A percentile compares a stretch with the other conserved stretches of the same genome.
These are phyloP conservation scores for Sialia sialis DNA, from an alignment of 2,113 vertebrate genomes.

Conservation along the genomic window DNA sequence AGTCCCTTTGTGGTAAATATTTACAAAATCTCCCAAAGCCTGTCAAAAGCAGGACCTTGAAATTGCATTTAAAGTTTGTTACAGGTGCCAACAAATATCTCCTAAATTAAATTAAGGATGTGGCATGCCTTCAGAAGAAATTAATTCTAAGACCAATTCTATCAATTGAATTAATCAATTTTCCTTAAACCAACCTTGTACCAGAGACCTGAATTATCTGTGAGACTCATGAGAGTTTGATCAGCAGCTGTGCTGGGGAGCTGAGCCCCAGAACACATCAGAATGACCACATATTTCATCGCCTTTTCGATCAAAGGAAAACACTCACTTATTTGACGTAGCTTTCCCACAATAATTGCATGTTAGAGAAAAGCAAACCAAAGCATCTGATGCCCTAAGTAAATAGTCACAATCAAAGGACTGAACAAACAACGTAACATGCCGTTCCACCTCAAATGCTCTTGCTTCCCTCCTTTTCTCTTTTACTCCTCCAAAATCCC, in stretches of 20 bases:
- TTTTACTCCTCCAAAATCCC: not conserved
- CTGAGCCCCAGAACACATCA: not conserved
- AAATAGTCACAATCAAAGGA: conserved; percentile 27
- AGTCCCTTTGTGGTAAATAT: not conserved
- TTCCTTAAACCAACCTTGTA: not conserved
- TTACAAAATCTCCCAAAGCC: not conserved
- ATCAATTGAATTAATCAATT: not conserved
- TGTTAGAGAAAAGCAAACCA: conserved; percentile 3
- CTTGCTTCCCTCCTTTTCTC: not conserved
- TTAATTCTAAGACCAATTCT: not conserved
- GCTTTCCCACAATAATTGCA: conserved; percentile 33
- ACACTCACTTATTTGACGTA: not conserved
- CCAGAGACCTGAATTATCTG: not conserved
- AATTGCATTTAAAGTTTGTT: not conserved
- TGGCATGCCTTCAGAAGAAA: not conserved
- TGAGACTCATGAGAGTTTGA: not conserved
- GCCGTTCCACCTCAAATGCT: conserved; percentile 14
- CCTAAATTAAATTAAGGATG: not conserved
- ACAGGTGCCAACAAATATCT: not conserved
- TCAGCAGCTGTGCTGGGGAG: not conserved
- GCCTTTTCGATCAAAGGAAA: conserved; percentile 34
- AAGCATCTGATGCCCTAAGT: conserved; percentile 34
- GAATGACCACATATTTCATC: conserved; percentile 25
- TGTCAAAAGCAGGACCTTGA: not conserved
- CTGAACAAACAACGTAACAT: conserved; percentile 6